Conservation (phyloP, 2,888 invertebrate genomes). For the Sisyra nigra region DNA sequence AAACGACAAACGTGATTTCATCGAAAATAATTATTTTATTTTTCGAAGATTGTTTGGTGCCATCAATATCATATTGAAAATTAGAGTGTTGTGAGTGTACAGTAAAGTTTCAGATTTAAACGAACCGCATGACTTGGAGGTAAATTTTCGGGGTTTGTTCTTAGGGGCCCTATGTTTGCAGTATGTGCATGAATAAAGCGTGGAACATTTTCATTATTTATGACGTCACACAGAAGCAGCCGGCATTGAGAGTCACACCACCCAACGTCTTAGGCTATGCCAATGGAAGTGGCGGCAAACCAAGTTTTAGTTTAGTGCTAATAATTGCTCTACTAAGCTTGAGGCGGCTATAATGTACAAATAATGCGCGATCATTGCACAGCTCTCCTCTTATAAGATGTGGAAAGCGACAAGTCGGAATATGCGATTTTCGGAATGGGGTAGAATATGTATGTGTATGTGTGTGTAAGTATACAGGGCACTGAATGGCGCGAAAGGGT, state of each 20-base stretch:
- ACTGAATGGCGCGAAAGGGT: background rate
- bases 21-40: too few relatives aligned
- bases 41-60: too few relatives aligned
- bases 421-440: background rate
- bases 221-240: constrained; percentile 22
- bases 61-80: too few relatives aligned
- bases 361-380: background rate
- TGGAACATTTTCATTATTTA: constrained; percentile 21
- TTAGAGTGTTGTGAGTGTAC: constrained; percentile 17
- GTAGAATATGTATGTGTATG: constrained; percentile 1
- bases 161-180: background rate
- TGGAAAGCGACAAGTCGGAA: constrained; percentile 1
- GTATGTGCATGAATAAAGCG: background rate
- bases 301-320: constrained; percentile 21
- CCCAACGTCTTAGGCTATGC: constrained; percentile 1
- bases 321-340: constrained; percentile 18
- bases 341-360: constrained; percentile 3
- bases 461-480: background rate
- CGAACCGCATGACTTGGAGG: constrained; percentile 28
- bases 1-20: too few relatives aligned
- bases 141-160: constrained; percentile 19
- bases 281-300: constrained; percentile 12
- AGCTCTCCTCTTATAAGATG: background rate
- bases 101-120: constrained; percentile 28
- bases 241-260: constrained; percentile 16